Conservation (phyloP, 2,888 invertebrate species). For the Magallana nippona region DNA sequence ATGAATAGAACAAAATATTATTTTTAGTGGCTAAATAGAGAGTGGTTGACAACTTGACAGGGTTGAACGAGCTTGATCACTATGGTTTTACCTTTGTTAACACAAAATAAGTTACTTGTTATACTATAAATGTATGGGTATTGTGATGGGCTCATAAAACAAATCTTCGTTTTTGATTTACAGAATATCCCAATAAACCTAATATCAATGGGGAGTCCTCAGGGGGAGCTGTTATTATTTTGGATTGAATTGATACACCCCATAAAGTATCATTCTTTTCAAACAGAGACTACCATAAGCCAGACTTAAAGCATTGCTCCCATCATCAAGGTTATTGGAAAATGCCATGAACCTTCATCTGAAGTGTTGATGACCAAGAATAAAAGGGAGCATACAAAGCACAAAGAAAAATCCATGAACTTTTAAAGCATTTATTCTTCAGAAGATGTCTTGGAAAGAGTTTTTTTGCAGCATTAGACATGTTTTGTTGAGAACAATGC, state of each 20-base stretch:
- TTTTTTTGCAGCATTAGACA: too few species aligned
- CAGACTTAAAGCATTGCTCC: neutral
- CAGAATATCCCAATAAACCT: constrained; percentile 30
- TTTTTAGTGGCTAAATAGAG: too few species aligned
- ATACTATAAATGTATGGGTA: neutral
- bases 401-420: too few species aligned
- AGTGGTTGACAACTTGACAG: too few species aligned
- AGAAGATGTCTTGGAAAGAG: too few species aligned
- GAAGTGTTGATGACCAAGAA: neutral
- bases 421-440: too few species aligned
- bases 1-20: too few species aligned
- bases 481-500: too few species aligned
- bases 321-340: neutral
- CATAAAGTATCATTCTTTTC: constrained; percentile 35
- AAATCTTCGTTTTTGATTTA: constrained; percentile 2
- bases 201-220: constrained; percentile 31
- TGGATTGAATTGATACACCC: constrained; percentile 38
- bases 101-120: neutral
- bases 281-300: constrained; percentile 22
- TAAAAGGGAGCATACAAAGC: neutral
- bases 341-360: neutral
- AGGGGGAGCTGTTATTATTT: constrained; percentile 46
- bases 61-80: too few species aligned
- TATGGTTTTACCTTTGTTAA: too few species aligned
- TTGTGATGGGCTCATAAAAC: constrained; percentile 1